Evolutionary conservation across 2,888 invertebrate genomes (phyloP).

Genomic region (Apoderus coryli): DNA sequence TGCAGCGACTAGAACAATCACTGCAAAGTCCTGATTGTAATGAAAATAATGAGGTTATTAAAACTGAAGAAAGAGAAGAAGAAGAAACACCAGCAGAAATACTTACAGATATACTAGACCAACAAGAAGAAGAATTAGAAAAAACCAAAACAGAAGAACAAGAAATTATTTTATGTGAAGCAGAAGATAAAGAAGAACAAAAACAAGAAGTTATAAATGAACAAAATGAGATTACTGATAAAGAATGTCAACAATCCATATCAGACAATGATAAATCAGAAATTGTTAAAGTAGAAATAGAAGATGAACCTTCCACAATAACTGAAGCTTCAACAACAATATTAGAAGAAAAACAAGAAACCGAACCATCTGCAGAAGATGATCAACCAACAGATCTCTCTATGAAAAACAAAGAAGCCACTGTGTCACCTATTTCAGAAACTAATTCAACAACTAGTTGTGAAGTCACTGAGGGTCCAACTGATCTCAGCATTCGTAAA

Average conservation of each 20-base stretch:
- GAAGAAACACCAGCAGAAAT: background rate
- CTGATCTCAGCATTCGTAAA: constrained; percentile 44
- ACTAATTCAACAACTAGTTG: background rate
- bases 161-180: background rate
- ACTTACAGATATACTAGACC: background rate
- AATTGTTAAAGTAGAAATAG: constrained; percentile 21
- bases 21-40: constrained; percentile 32
- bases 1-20: constrained; percentile 47
- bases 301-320: constrained; percentile 11
- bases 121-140: background rate
- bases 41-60: constrained; percentile 16
- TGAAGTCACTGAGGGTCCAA: constrained; percentile 31
- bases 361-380: constrained; percentile 13
- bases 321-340: constrained; percentile 17
- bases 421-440: too few species aligned
- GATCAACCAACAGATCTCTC: constrained; percentile 28
- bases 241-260: too few species aligned
- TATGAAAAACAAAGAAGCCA: constrained; percentile 25
- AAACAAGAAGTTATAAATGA: background rate
- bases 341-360: constrained; percentile 18
- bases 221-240: too few species aligned
- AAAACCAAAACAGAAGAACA: background rate
- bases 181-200: background rate
- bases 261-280: constrained; percentile 13
- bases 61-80: constrained; percentile 10